Conservation (phyloP, 2,797 vertebrate species). For the Pseudomugil gertrudae region DNA sequence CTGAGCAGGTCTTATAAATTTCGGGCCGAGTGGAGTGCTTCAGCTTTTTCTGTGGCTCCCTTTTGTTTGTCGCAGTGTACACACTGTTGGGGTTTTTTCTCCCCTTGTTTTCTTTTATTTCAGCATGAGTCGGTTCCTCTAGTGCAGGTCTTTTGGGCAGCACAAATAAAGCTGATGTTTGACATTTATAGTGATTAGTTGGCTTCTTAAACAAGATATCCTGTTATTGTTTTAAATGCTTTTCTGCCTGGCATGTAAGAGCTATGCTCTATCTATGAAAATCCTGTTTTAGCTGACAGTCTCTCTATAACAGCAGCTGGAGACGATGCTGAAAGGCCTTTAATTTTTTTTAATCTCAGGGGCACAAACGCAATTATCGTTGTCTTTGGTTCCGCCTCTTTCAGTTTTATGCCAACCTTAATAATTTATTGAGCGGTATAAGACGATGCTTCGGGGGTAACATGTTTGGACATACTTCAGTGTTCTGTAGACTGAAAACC, state of each 20-base stretch:
- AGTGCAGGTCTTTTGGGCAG: background rate
- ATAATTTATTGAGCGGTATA: slow-evolving; percentile 38
- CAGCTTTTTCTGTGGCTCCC: slow-evolving; percentile 6
- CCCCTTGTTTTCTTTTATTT: background rate
- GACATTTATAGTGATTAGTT: background rate
- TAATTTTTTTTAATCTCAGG: background rate
- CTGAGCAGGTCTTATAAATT: slow-evolving; percentile 40
- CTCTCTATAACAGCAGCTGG: background rate
- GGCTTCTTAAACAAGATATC: too few relatives aligned
- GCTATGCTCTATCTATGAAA: background rate
- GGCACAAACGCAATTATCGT: slow-evolving; percentile 3
- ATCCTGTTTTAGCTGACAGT: too few relatives aligned
- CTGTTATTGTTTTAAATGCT: too few relatives aligned
- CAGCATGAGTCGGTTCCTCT: background rate
- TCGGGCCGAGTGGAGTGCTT: slow-evolving; percentile 12
- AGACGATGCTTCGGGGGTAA: slow-evolving; percentile 12
- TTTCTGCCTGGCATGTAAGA: background rate
- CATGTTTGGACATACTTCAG: slow-evolving; percentile 29
- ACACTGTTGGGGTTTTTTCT: slow-evolving; percentile 6
- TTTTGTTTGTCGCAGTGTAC: slow-evolving; percentile 20
- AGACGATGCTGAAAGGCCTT: background rate
- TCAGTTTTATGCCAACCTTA: slow-evolving; percentile 1
- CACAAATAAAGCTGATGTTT: background rate
- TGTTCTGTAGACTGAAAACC: slow-evolving; percentile 9
- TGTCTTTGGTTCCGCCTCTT: background rate